phyloP scores from a whole-genome alignment of 2,113 vertebrate species.

The Forbesichthys papilliferus region DNA sequence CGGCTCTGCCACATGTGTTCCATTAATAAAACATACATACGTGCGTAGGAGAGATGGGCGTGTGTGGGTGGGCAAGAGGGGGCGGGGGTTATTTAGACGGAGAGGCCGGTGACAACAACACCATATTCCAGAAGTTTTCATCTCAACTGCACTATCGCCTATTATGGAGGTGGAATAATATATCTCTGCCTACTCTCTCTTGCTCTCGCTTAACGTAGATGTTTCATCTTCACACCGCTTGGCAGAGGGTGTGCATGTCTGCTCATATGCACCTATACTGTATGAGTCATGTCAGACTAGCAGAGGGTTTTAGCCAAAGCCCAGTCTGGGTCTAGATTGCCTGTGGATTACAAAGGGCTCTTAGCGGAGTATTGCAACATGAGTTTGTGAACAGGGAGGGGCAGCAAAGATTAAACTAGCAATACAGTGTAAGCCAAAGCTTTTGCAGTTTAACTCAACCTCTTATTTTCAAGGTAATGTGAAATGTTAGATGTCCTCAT shows the following conservation, averaged over 20 bases:
- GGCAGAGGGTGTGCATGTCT: not conserved
- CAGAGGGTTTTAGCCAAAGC: not conserved
- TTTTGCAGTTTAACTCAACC: too few species aligned
- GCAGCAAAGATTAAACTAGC: too few species aligned
- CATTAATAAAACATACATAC: constrained; percentile 55
- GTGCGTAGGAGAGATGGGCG: constrained; percentile 22
- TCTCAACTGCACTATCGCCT: not conserved
- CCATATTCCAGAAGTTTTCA: not conserved
- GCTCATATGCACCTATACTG: not conserved
- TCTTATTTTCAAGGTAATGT: too few species aligned
- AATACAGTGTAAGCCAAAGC: too few species aligned
- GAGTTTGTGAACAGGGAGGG: too few species aligned
- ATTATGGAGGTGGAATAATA: not conserved
- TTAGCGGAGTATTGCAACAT: not conserved
- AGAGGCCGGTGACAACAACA: not conserved
- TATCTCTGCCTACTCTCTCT: not conserved
- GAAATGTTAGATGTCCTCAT: too few species aligned
- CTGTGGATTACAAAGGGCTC: too few species aligned
- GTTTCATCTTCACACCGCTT: not conserved
- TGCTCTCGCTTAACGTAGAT: not conserved
- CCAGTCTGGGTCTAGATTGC: not conserved
- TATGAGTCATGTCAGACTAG: too few species aligned
- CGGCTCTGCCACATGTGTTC: constrained; percentile 61
- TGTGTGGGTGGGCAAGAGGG: not conserved
- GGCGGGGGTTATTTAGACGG: constrained; percentile 4